phyloP scores from a whole-genome alignment of 2,797 vertebrate species.

The Peromyscus aztecus region DNA sequence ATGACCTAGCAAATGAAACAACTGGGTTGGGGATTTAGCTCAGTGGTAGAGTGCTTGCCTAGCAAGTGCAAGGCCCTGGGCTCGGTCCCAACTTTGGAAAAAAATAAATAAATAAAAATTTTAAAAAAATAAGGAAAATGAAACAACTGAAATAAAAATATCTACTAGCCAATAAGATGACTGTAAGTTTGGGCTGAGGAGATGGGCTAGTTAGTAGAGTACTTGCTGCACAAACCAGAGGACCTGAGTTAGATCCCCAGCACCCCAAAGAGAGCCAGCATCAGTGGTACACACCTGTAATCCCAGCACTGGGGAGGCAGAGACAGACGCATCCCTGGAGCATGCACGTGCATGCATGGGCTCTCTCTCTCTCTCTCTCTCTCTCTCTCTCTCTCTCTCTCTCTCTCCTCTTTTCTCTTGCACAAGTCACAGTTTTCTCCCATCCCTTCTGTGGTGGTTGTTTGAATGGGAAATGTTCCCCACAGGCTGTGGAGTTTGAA shows the following conservation, averaged over 20 bases:
- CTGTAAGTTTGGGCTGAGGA: not conserved
- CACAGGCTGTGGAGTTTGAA: not conserved
- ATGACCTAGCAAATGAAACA: conserved; percentile 49
- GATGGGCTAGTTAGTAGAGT: not conserved
- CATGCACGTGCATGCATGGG: not conserved
- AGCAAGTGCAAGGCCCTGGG: too few species aligned
- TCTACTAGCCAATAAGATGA: conserved; percentile 45
- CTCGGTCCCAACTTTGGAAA: too few species aligned
- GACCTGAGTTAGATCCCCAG: not conserved
- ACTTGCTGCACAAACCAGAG: not conserved
- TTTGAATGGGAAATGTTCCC: not conserved
- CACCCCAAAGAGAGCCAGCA: not conserved
- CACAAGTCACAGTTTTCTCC: conserved; percentile 9
- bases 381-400: too few species aligned
- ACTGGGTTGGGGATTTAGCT: not conserved
- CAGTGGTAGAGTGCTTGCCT: too few species aligned
- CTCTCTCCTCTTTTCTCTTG: not conserved
- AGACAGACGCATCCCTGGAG: not conserved
- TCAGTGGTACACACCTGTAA: not conserved
- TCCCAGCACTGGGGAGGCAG: not conserved
- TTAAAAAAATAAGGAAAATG: not conserved
- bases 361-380: too few species aligned
- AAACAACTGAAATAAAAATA: conserved; percentile 39
- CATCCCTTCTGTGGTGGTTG: not conserved
- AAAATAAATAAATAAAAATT: too few species aligned